Evolutionary conservation across 1,140 invertebrate genomes (phyloP), one percentile per base, ranked within the genome.

Genomic region (Drosophila orena): DNA sequence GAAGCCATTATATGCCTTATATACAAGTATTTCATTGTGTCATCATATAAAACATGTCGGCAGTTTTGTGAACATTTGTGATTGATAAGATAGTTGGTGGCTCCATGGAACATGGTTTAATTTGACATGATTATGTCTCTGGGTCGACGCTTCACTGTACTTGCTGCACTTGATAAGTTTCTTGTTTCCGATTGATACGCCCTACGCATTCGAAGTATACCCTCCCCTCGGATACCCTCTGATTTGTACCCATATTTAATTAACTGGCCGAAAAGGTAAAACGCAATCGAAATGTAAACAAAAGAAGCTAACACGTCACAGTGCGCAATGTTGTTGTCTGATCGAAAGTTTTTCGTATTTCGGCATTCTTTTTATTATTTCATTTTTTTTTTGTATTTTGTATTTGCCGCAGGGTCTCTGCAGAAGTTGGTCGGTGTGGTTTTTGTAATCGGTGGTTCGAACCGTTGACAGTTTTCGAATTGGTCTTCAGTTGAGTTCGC

Each of bases 271-370:
- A 68, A 77, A 79, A 47, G 15, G 70, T 55, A 53, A 66, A 49
- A 68, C 71, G 49, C 54, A 76, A 76, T 76, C 73, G 47, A 76
- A 76, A 76, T 62, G 73, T 76, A 76, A 76, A 76, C 73, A 76
- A 66, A 53, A 68, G 49, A 20, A 35, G 40, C 40, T 57, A 60
- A 56, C 53, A 79, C 52, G 38, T 57, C 44, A 71, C 70, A 79
- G 38, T 59, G 27, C 53, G 54, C 68, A 76, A 59, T 75, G 65
- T 75, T 79, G 73, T 68, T 75, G 71, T 53, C 75, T 57, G 65
- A 86, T 88, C 83, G 81, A 86, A 86, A 86, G 81, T 86, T 86
- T 81, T 75, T 59, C 49, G 62, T 40, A 69, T 77, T 77, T 89
- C 83, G 83, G 84, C 72, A 88, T 88, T 88, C 79, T 88, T 52